Evolutionary conservation across 1,140 invertebrate genomes (phyloP).

Genomic region (Oncopeltus fasciatus): DNA sequence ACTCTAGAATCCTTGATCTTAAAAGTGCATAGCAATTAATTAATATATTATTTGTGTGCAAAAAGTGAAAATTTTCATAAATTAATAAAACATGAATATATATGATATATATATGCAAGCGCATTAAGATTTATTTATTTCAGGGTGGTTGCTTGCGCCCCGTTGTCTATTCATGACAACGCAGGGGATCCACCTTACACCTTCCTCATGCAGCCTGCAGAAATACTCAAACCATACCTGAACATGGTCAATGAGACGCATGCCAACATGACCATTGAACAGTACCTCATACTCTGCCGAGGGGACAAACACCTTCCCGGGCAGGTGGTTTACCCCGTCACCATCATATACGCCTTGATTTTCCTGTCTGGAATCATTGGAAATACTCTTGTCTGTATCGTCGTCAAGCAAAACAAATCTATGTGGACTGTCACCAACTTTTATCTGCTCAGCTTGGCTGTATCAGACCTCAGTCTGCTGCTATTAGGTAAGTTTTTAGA

Average conservation of each 20-base stretch:
- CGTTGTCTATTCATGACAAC: too few relatives aligned
- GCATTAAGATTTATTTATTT: too few relatives aligned
- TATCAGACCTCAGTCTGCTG: conserved; percentile 59
- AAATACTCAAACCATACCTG: too few relatives aligned
- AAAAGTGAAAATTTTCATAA: too few relatives aligned
- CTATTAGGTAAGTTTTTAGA: conserved; percentile 55
- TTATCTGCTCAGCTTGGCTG: conserved; percentile 76
- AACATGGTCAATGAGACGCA: neutral
- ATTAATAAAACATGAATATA: too few relatives aligned
- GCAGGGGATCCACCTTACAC: too few relatives aligned
- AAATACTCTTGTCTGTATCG: conserved; percentile 75
- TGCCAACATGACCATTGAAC: neutral
- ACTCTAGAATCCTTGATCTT: too few relatives aligned
- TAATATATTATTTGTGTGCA: too few relatives aligned
- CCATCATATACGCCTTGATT: conserved; percentile 59
- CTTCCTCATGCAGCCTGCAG: too few relatives aligned
- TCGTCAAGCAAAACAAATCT: conserved; percentile 65
- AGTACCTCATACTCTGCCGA: neutral
- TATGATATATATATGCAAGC: too few relatives aligned
- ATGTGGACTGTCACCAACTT: conserved; percentile 83
- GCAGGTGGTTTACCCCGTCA: conserved; percentile 42
- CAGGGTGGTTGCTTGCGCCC: too few relatives aligned
- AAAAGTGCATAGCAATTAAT: too few relatives aligned
- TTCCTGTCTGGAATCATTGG: conserved; percentile 75
- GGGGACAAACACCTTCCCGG: conserved; percentile 33